phyloP scores from a whole-genome alignment of 2,113 vertebrate species.

The Rissa tridactyla region DNA sequence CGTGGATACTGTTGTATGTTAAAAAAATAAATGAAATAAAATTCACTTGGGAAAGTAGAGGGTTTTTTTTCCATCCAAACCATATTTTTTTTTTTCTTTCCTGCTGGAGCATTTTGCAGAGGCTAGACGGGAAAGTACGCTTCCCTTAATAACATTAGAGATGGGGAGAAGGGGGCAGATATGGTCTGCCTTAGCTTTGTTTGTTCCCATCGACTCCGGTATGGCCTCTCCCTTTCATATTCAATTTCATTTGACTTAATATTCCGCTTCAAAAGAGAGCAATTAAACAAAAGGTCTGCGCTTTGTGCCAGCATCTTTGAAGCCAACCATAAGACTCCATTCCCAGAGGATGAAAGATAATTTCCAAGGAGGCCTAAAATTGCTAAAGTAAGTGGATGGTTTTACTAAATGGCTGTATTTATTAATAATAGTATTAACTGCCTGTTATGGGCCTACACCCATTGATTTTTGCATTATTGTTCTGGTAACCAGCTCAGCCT shows the following conservation, averaged over 20 bases:
- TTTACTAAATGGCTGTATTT: constrained; percentile 10
- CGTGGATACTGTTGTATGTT: background rate
- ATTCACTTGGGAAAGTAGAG: background rate
- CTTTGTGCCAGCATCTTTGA: constrained; percentile 47
- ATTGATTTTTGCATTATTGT: background rate
- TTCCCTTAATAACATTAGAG: background rate
- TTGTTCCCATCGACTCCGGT: background rate
- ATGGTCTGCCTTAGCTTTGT: background rate
- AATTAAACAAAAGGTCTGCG: constrained; percentile 3
- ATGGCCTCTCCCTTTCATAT: background rate
- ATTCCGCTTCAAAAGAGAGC: constrained; percentile 17
- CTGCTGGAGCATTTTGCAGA: background rate
- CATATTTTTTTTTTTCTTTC: background rate
- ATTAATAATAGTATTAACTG: constrained; percentile 37
- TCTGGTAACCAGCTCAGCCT: background rate
- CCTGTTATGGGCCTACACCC: background rate
- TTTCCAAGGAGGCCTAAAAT: constrained; percentile 5
- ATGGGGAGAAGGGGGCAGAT: background rate
- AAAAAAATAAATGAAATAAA: background rate
- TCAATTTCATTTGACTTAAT: constrained; percentile 38
- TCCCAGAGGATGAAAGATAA: constrained; percentile 54
- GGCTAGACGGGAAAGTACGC: background rate
- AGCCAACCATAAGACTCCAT: constrained; percentile 15
- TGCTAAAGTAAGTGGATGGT: constrained; percentile 11
- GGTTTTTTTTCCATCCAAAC: background rate